Base-by-base conservation (phyloP, 2,113 vertebrate species). In the Onychorhynchus coronatus region DNA sequence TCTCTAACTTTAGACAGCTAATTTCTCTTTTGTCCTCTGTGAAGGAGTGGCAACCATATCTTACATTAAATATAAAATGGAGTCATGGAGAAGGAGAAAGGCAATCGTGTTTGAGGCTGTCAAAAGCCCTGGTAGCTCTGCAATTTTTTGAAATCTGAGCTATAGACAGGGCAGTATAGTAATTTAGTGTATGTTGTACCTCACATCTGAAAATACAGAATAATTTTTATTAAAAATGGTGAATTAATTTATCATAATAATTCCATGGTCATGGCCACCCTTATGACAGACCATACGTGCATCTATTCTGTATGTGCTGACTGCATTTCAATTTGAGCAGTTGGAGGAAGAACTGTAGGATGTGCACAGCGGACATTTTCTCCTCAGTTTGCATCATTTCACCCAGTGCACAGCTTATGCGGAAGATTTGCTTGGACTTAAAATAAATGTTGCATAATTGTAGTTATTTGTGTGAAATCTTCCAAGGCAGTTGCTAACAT, bases 31-130 rank as follows among this genome's bases (percentile, higher is more conserved):
- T 72, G 79, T 83, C 47, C 85, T 93, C 90, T 71, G 80, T 80
- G 85, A 97, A 96, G 85, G 88, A 83, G 67, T 46, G 85, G 79
- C 90, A 65, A 53, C 85, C 83, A 78, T 95, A 92, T 92, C 89
- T 88, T 90, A 68, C 78, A 87, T 96, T 92, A 78, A 88, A 67
- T 94, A 75, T 95, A 93, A 96, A 95, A 97, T 96, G 88, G 95
- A 95, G 93, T 91, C 93, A 1, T 21, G 56, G 41, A 72, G 76
- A 62, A 82, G 62, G 58, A 85, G 82, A 67, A 66, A 62, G 82
- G 63, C 81, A 22, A 0, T 90, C 2, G 0, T 2, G 37, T 79
- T 55, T 77, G 65, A 79, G 63, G 50, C 72, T 74, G 2, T 37
- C 30, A 20, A 5, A 90, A 91, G 61, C 65, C 65, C 12, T 22